phyloP scores from a whole-genome alignment of 2,797 vertebrate species.

The Mus spretus region DNA sequence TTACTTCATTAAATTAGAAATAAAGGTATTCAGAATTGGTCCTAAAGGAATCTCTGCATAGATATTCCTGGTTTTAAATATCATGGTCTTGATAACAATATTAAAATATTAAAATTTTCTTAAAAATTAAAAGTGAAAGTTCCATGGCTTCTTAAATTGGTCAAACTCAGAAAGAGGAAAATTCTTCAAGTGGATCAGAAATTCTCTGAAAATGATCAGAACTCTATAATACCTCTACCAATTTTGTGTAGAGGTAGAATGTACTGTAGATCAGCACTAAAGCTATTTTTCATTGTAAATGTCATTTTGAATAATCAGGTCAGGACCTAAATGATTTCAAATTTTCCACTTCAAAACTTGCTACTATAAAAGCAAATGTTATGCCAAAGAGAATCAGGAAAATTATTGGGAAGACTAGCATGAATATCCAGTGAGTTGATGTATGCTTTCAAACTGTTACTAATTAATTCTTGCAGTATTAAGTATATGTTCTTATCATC shows the following conservation, averaged over 20 bases:
- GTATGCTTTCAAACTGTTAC: conserved; percentile 58
- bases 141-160: not conserved
- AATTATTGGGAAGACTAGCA: conserved; percentile 27
- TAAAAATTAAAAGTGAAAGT: conserved; percentile 31
- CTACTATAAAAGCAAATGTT: not conserved
- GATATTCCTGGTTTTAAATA: not conserved
- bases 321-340: conserved; percentile 49
- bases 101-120: conserved; percentile 1
- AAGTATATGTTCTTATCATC: conserved; percentile 47
- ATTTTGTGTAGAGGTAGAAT: conserved; percentile 9
- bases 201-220: conserved; percentile 17
- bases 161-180: conserved; percentile 9
- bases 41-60: not conserved
- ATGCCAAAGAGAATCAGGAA: conserved; percentile 28
- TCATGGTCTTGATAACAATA: not conserved
- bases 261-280: not conserved
- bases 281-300: not conserved
- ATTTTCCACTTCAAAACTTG: conserved; percentile 1
- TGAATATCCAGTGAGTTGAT: conserved; percentile 32
- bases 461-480: conserved; percentile 32
- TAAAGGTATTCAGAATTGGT: not conserved
- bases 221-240: not conserved
- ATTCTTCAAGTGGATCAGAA: conserved; percentile 5
- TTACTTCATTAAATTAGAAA: not conserved
- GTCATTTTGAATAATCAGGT: not conserved